Base-by-base conservation (phyloP, 2,888 invertebrate species). In the Dusona sp. region DNA sequence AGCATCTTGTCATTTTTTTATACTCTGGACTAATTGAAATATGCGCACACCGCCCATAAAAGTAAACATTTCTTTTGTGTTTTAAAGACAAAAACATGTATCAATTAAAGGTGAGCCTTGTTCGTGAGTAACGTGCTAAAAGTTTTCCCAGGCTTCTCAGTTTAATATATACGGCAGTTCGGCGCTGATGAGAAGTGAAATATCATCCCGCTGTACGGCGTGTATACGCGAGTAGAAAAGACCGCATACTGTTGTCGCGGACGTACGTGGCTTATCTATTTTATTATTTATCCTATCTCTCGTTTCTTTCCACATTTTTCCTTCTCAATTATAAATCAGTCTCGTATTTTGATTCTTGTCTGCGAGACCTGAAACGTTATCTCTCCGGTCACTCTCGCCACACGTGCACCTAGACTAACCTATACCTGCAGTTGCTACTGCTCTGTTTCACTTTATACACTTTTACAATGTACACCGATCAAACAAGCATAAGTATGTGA, bases 311-410 rank as follows among this genome's bases (percentile, higher is more conserved):
- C 29, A 19, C 11, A 25, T 65, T 45, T 48, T 77, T 77, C 45
- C 42, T 48, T 61, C 36, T 48, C 25, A 29, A 25, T 79, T 45
- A n/a, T 33, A n/a, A n/a, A 67, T 79, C 67, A 38, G 42, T 42
- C 36, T 70, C 57, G 29, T 67, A 38, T 65, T 51, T 64, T 68
- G 73, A 65, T 73, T 73, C 79, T 45, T 67, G 36, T 33, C 70
- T 75, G 54, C 29, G 54, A 64, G 61, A 79, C 51, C 65, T 85
- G 85, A 85, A 85, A 85, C 78, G 82, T 85, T 85, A 85, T 85
- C 82, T 82, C 57, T 57, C 54, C 33, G 67, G 48, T 79, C 29
- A 42, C 36, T 74, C 61, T 79, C 74, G 85, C 85, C 81, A 72
- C 84, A 84, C 42, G 45, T n/a, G 36, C 25, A 61, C 57, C 57